Evolutionary conservation across 2,888 invertebrate species (phyloP), one percentile per base, ranked within the genome.

Genomic region (Melanostoma mellinum): DNA sequence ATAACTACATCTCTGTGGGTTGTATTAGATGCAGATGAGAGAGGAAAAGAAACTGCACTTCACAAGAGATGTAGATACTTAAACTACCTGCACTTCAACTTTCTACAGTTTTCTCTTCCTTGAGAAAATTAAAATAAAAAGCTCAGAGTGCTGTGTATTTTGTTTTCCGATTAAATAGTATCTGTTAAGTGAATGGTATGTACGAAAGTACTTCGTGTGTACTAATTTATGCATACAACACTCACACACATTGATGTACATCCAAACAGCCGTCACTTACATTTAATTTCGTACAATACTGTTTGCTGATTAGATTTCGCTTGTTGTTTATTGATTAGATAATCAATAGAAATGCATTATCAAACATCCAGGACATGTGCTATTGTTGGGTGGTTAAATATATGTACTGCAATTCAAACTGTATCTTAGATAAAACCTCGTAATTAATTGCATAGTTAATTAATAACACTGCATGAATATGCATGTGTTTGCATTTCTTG

Each of bases 51-150:
- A 33, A 65, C 38, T 61, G 48, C 53, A 60, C 33, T 30, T 60
- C 48, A 56, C 35, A 42, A 58, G 58, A 61, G 32, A 35, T 67
- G 33, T 56, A 73, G 67, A 77, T 72, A 76, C 44, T 56, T 35
- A 53, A 61, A 61, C 61, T 81, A 78, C 69, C 48, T 74, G 84
- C 74, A 84, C 30, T 79, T 71, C 84, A 84, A 84, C 84, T 84
- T 84, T 84, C 84, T 84, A 84, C 79, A 65, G 50, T 84, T 84
- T 84, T 84, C 84, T 84, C 84, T 84, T 84, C 84, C 84, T 79
- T 84, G 84, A 79, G 79, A 79, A 84, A 84, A 79, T 63, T 46
- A 48, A 63, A 67, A 67, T 67, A 55, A 50, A 40, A 35, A 65
- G n/a, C 32, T 5, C 38, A 33, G 38, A 20, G 8, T 35, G 40